Evolutionary conservation across 2,113 vertebrate species (phyloP), one percentile per base, ranked within the genome.

Genomic region (Noturus placidus): DNA sequence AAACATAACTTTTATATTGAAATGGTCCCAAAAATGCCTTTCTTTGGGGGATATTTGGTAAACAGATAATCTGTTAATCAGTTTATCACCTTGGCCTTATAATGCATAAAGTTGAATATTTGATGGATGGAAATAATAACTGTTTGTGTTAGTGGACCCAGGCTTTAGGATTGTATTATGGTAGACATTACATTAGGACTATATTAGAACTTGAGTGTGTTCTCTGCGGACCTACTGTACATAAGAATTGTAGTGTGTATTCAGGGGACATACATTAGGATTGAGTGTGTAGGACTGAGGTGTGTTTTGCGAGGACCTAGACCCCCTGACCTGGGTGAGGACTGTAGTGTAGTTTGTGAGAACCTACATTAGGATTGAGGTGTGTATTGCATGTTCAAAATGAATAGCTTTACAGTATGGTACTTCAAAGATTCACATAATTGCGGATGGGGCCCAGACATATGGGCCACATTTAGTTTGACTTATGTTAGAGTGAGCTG

Each of bases 361-460:
- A 8, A 72, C 33, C 17, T 72, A 9, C 19, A 42, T 74, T 74
- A 74, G 20, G 9, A 25, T 20, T 13, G 20, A 54, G 35, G 61
- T 88, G 65, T 82, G 50, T 57, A n/a, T 57, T 77, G 50, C 19
- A 42, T 84, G 59, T 85, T 38, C 27, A 33, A 50, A 46, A 46
- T 4, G 5, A 46, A 11, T 74, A 30, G 30, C n/a, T 1, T 69
- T 69, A 22, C 4, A 33, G 6, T 35, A 70, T 19, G n/a, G n/a
- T 69, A 30, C 30, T 69, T 33, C n/a, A 69, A 15, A 30, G n/a
- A 15, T 1, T 30, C 63, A 33, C n/a, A 15, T 15, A 30, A 30
- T 30, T 30, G 10, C n/a, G 14, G n/a, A 30, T 67, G 11, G 13
- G 10, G 27, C 27, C 4, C 63, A 67, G n/a, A 15, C 14, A 33